These are phyloP conservation scores for Lampropteryx suffumata DNA, from an alignment of 2,888 invertebrate species.

Conservation along the genomic window DNA sequence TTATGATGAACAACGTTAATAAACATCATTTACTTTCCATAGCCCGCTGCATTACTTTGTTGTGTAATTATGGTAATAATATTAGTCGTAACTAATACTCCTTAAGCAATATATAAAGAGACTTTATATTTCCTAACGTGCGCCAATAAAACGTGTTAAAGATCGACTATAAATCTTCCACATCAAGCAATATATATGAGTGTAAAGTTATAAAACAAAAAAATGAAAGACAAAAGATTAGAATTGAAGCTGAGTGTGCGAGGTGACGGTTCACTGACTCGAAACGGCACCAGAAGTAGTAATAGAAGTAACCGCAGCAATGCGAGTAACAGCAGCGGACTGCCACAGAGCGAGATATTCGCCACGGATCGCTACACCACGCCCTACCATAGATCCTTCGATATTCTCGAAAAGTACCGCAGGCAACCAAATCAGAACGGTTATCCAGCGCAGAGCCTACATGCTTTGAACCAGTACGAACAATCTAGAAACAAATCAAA, in stretches of 20 bases:
- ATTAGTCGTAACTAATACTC: conserved; percentile 26
- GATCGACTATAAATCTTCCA: not conserved
- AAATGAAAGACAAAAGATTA: conserved; percentile 76
- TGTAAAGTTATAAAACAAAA: conserved; percentile 31
- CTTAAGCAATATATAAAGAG: conserved; percentile 19
- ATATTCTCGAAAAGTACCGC: conserved; percentile 67
- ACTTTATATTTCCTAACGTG: conserved; percentile 21
- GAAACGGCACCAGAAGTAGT: conserved; percentile 68
- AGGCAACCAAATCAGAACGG: conserved; percentile 61
- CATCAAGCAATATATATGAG: not conserved
- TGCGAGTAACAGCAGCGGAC: conserved; percentile 56
- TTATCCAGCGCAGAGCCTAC: conserved; percentile 73
- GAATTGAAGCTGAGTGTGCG: conserved; percentile 76
- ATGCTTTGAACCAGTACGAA: conserved; percentile 64
- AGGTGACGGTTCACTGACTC: conserved; percentile 71
- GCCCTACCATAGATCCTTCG: conserved; percentile 69
- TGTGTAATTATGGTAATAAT: conserved; percentile 37
- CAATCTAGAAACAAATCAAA: conserved; percentile 45
- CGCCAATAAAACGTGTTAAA: conserved; percentile 6
- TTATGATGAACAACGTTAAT: conserved; percentile 56
- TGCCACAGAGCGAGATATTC: conserved; percentile 73
- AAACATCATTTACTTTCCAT: conserved; percentile 67
- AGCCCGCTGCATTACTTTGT: conserved; percentile 53
- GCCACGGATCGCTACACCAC: conserved; percentile 68
- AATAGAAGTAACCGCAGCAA: conserved; percentile 69